These are phyloP conservation scores for Proales similis DNA, from an alignment of 1,140 invertebrate species.

Conservation along the genomic window DNA sequence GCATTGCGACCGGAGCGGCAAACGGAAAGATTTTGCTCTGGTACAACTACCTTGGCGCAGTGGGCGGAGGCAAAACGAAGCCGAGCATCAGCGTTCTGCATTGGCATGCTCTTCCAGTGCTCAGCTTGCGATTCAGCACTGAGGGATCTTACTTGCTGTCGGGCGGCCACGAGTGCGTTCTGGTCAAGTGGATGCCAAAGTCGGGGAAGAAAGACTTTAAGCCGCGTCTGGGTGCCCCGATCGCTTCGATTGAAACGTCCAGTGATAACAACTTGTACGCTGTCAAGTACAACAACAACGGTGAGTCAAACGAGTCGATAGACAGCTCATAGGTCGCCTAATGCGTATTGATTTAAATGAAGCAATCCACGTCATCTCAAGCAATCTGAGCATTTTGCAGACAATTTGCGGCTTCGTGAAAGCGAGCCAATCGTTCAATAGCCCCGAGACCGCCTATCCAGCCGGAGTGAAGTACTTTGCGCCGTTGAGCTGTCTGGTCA, in stretches of 20 bases:
- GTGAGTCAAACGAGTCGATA: constrained; percentile 48
- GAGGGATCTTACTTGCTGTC: constrained; percentile 65
- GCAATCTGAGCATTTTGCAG: constrained; percentile 52
- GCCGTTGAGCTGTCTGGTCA: constrained; percentile 37
- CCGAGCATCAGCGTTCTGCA: constrained; percentile 59
- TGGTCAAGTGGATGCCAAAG: constrained; percentile 67
- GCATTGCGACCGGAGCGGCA: constrained; percentile 64
- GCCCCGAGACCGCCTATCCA: background rate
- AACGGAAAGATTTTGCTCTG: constrained; percentile 64
- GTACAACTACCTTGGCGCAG: constrained; percentile 49
- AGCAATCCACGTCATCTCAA: constrained; percentile 59
- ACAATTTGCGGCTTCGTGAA: constrained; percentile 59
- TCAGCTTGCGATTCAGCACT: constrained; percentile 62
- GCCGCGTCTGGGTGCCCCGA: constrained; percentile 65
- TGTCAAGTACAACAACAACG: constrained; percentile 66
- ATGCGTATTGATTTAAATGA: constrained; percentile 40
- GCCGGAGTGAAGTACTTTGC: constrained; percentile 9
- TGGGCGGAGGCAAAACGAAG: constrained; percentile 30
- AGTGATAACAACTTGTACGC: constrained; percentile 62
- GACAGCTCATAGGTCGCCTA: constrained; percentile 27
- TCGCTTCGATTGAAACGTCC: constrained; percentile 63
- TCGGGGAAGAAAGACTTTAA: constrained; percentile 59
- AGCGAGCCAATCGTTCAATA: background rate
- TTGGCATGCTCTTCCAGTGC: constrained; percentile 71
- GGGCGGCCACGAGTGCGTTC: constrained; percentile 67